phyloP scores from a whole-genome alignment of 2,888 invertebrate genomes.

The Folsomia manolachei region DNA sequence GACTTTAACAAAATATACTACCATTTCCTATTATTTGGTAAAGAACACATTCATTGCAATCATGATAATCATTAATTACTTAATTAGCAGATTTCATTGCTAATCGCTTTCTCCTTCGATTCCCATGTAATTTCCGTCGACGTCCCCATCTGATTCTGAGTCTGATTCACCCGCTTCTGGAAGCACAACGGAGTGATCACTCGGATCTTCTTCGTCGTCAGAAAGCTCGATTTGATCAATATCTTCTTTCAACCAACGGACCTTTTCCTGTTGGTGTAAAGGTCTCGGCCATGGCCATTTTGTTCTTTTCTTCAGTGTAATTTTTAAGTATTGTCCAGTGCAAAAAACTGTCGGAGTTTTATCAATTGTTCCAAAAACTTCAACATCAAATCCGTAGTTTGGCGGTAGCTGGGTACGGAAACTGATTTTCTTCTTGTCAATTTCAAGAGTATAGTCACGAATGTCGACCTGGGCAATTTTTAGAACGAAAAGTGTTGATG shows the following conservation, averaged over 20 bases:
- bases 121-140: background rate
- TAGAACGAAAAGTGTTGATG: constrained; percentile 13
- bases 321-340: constrained; percentile 27
- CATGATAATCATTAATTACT: too few species aligned
- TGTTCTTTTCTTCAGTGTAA: constrained; percentile 26
- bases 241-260: constrained; percentile 21
- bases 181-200: background rate
- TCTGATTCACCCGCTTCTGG: background rate
- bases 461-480: constrained; percentile 28
- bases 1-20: too few species aligned
- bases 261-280: background rate
- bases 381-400: constrained; percentile 31
- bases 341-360: constrained; percentile 1
- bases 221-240: constrained; percentile 11
- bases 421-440: constrained; percentile 8
- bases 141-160: background rate
- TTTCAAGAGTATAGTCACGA: constrained; percentile 7
- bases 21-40: too few species aligned
- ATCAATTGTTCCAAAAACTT: constrained; percentile 23
- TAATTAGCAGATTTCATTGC: too few species aligned
- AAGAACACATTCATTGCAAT: too few species aligned
- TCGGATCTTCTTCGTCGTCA: background rate
- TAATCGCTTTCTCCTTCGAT: too few species aligned
- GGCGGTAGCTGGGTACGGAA: constrained; percentile 25
- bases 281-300: constrained; percentile 16